Base-by-base conservation (phyloP, 2,888 invertebrate species). In the Hypena proboscidalis region DNA sequence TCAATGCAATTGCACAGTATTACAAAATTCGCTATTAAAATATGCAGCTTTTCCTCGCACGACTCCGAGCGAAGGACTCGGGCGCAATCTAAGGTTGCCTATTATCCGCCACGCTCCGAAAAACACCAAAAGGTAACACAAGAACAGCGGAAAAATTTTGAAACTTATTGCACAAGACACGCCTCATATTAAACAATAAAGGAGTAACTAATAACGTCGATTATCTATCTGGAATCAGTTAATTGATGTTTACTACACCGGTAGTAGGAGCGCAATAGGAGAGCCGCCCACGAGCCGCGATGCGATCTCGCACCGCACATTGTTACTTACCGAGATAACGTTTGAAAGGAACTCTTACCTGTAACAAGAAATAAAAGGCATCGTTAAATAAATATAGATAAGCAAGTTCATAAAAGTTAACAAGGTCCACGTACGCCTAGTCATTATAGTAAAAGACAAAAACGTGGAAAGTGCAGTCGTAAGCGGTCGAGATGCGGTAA, bases 31-130 rank as follows among this genome's bases (percentile, higher is more conserved):
- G 56, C 74, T 77, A 81, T 80, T 82, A 80, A 85, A 86, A 85
- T 82, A 84, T 83, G 76, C 82, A 80, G 84, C 85, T 88, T 80
- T 89, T 90, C 85, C 85, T 78, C 79, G 81, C 75, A 77, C 77
- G 76, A 75, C 79, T 72, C 71, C 38, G 67, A 69, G 65, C 84
- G 88, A 90, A 90, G 90, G 90, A 90, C 90, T 84, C 77, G 77
- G 78, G 82, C 80, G 86, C 83, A 84, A 85, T 84, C 82, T 86
- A 87, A 88, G 90, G 89, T 86, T 88, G 85, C 85, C 86, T 86
- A 86, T 88, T 86, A 85, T 80, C 77, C 86, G 90, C 87, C 82
- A 90, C 90, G 90, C 90, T 90, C 90, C 90, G 89, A 90, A 90
- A 89, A 90, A 53, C 89, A 90, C 76, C 81, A 83, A 90, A 89